Conservation (phyloP, 2,888 invertebrate genomes). For the Cerastoderma edule region DNA sequence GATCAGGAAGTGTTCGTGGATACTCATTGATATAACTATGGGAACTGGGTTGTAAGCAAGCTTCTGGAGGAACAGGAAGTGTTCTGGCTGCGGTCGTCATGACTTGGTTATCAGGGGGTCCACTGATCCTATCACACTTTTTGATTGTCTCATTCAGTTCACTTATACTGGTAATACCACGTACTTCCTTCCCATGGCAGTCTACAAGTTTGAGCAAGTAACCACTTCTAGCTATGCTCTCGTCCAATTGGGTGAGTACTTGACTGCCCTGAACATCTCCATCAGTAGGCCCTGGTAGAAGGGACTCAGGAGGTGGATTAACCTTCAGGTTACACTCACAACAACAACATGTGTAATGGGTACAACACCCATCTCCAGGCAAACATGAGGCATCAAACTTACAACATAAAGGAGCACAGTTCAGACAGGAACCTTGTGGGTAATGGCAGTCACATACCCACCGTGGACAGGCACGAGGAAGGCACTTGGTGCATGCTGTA, state of each 20-base stretch:
- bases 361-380: constrained; percentile 10
- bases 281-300: neutral
- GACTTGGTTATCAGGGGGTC: no score
- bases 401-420: neutral
- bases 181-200: neutral
- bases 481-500: neutral
- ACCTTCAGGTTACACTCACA: constrained; percentile 13
- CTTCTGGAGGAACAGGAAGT: no score
- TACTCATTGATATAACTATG: no score
- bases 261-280: neutral
- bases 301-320: neutral
- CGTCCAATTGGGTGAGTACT: neutral
- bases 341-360: neutral
- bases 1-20: no score
- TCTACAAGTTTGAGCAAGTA: neutral
- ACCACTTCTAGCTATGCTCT: neutral
- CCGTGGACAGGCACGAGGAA: neutral
- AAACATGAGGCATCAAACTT: neutral
- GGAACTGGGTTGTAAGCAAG: no score
- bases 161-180: no score
- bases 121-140: no score
- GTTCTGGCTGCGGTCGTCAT: no score
- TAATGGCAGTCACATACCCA: constrained; percentile 9
- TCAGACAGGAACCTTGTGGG: neutral
- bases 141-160: no score